These are phyloP conservation scores for Eurystomus glaucurus DNA, from an alignment of 2,797 vertebrate genomes.

Conservation along the genomic window DNA sequence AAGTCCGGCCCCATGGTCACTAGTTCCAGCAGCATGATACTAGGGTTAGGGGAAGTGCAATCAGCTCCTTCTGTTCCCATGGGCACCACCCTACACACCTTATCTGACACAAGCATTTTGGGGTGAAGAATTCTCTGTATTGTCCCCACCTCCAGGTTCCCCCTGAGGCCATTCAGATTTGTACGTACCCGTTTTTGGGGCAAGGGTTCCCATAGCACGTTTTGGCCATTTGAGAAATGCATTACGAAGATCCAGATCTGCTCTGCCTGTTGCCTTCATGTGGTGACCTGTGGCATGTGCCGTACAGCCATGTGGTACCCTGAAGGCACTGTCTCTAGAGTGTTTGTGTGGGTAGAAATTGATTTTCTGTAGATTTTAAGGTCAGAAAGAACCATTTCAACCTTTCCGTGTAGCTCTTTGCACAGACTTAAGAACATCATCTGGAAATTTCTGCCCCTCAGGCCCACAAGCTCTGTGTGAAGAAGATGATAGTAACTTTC, in stretches of 20 bases:
- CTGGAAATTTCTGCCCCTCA: neutral
- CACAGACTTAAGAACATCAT: neutral
- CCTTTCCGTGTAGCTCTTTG: neutral
- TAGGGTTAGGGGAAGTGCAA: neutral
- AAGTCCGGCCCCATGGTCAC: neutral
- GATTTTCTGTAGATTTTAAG: conserved; percentile 8
- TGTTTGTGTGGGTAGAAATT: neutral
- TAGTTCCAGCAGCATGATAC: rapidly evolving
- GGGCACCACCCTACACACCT: no score
- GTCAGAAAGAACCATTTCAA: neutral
- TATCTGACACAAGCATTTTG: neutral
- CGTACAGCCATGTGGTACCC: neutral
- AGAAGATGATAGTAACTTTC: neutral
- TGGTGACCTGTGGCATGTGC: neutral
- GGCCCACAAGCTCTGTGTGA: neutral
- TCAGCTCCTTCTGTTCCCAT: neutral
- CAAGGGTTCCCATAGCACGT: rapidly evolving
- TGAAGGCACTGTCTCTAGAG: neutral
- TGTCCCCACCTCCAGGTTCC: neutral
- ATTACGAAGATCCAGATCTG: neutral
- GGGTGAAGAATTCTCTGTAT: neutral
- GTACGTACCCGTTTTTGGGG: neutral
- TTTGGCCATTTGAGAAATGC: neutral
- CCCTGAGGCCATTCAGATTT: rapidly evolving
- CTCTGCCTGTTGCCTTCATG: neutral